These are phyloP conservation scores for Gopherus flavomarginatus DNA, from an alignment of 2,113 vertebrate species.

Conservation along the genomic window DNA sequence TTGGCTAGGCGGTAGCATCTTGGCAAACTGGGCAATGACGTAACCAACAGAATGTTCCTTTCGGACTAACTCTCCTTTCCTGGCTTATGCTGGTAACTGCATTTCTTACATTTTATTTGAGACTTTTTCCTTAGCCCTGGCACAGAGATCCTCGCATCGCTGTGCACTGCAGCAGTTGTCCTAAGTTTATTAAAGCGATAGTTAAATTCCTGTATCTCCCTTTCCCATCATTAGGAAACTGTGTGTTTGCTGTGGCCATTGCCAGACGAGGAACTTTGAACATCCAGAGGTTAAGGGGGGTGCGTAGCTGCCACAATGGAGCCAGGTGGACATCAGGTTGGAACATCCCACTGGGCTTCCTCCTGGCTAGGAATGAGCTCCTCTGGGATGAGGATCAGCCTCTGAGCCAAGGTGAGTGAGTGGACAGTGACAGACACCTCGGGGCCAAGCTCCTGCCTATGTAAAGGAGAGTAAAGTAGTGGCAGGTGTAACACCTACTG, in stretches of 20 bases:
- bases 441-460: not conserved
- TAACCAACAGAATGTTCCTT: not conserved
- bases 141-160: not conserved
- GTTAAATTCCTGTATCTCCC: not conserved
- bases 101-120: not conserved
- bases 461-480: not conserved
- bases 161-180: not conserved
- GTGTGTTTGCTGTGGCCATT: slow-evolving; percentile 87
- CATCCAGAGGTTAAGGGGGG: slow-evolving; percentile 80
- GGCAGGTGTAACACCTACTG: not conserved
- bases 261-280: slow-evolving; percentile 81
- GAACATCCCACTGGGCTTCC: slow-evolving; percentile 90
- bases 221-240: slow-evolving; percentile 77
- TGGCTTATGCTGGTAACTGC: not conserved
- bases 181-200: not conserved
- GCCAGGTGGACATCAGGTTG: slow-evolving; percentile 90
- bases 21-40: not conserved
- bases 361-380: slow-evolving; percentile 86
- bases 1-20: not conserved
- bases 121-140: not conserved
- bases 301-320: slow-evolving; percentile 88
- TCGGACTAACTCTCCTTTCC: not conserved
- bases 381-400: slow-evolving; percentile 86
- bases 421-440: not conserved
- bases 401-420: slow-evolving; percentile 83